A percentile compares a stretch with the other conserved stretches of the same genome.
These are phyloP conservation scores for Syngnathus floridae DNA, from an alignment of 2,113 vertebrate species.

Conservation along the genomic window DNA sequence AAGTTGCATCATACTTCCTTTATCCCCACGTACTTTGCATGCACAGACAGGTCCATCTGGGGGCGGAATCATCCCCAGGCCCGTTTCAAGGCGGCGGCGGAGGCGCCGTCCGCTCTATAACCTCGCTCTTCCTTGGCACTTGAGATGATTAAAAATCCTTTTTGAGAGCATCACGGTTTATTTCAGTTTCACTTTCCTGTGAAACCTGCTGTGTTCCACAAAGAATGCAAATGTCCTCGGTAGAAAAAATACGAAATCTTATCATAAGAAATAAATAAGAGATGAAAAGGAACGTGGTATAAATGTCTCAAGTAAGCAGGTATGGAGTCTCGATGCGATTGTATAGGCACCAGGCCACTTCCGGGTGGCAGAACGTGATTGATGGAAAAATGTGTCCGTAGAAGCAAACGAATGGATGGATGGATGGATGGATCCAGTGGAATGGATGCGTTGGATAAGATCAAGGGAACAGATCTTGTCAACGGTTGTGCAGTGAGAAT, in stretches of 20 bases:
- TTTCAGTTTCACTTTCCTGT: constrained; percentile 35
- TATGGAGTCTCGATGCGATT: constrained; percentile 33
- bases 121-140: not conserved
- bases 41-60: constrained; percentile 38
- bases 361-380: not conserved
- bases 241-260: constrained; percentile 68
- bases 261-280: constrained; percentile 48
- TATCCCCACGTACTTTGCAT: constrained; percentile 16
- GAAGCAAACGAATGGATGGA: too few relatives aligned
- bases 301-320: constrained; percentile 44
- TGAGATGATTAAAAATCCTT: not conserved
- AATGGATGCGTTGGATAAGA: not conserved
- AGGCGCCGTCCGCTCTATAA: not conserved
- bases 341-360: constrained; percentile 2
- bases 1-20: constrained; percentile 37
- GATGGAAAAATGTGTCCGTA: too few relatives aligned
- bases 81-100: not conserved
- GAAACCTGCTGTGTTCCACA: constrained; percentile 38
- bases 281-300: constrained; percentile 40
- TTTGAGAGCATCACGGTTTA: constrained; percentile 4
- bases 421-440: not conserved
- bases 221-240: constrained; percentile 42
- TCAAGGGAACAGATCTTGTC: not conserved
- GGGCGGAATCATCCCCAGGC: constrained; percentile 17
- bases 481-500: not conserved